A percentile compares a stretch with the other conserved stretches of the same genome.
These are phyloP conservation scores for Podiceps cristatus DNA, from an alignment of 2,113 vertebrate genomes.

Conservation along the genomic window DNA sequence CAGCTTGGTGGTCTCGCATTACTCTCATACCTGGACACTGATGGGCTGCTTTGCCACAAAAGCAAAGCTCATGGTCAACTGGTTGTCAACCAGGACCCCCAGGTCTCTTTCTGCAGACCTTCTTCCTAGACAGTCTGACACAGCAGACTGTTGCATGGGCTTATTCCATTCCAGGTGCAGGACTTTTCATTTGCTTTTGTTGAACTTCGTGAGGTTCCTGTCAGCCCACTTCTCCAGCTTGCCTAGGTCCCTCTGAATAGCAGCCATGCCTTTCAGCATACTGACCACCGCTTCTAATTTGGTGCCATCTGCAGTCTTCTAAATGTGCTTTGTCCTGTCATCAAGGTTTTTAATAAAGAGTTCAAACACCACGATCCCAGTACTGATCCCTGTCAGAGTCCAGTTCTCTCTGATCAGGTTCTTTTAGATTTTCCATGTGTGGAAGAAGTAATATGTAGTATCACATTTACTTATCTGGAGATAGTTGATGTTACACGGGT, in stretches of 20 bases:
- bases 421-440: not conserved
- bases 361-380: not conserved
- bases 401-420: not conserved
- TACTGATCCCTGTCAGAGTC: not conserved
- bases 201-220: too few species aligned
- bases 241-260: not conserved
- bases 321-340: not conserved
- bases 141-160: not conserved
- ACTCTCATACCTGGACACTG: not conserved
- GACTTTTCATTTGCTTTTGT: not conserved
- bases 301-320: not conserved
- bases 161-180: not conserved
- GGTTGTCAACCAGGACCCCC: not conserved
- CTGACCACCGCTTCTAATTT: not conserved
- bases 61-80: not conserved
- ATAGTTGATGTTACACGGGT: rapidly evolving
- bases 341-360: not conserved
- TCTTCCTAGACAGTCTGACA: not conserved
- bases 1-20: not conserved
- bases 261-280: not conserved
- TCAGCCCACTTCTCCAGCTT: not conserved
- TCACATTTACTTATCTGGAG: not conserved
- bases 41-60: not conserved
- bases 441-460: not conserved
- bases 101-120: not conserved